Percentiles rank a stretch among this genome's conserved stretches.
phyloP scores from a whole-genome alignment of 2,113 vertebrate species.

The Lamprotornis superbus region DNA sequence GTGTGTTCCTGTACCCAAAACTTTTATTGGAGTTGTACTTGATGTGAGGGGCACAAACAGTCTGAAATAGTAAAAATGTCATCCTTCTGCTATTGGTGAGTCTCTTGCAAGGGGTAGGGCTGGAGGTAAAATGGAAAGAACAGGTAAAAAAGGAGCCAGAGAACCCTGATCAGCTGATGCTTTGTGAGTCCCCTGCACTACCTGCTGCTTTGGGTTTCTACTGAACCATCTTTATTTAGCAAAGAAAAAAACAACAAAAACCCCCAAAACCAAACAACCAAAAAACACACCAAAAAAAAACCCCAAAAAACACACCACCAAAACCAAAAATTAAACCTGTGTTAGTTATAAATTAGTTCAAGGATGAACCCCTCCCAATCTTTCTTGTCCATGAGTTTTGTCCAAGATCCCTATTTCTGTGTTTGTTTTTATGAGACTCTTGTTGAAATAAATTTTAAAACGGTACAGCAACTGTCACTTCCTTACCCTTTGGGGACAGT shows the following conservation, averaged over 20 bases:
- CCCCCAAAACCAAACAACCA: not conserved
- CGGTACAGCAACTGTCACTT: not conserved
- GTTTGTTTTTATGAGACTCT: not conserved
- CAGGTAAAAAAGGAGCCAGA: not conserved
- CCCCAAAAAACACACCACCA: too few species aligned
- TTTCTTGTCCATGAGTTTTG: not conserved
- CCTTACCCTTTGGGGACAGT: not conserved
- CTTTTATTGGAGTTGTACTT: not conserved
- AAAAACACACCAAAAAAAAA: not conserved
- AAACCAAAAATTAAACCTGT: not conserved
- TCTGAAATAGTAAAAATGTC: accelerated
- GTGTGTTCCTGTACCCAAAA: not conserved
- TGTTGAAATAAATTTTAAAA: not conserved
- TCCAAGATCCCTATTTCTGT: not conserved
- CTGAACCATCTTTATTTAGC: not conserved
- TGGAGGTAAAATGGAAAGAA: not conserved
- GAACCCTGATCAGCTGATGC: not conserved
- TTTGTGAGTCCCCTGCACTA: not conserved
- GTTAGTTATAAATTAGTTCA: not conserved
- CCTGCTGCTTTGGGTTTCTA: not conserved
- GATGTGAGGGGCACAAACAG: not conserved
- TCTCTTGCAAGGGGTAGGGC: not conserved
- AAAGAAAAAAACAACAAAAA: not conserved
- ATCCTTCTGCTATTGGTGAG: accelerated
- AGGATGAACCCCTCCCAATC: not conserved